Conservation (phyloP, 2,113 vertebrate genomes). For the Anhinga rufa region DNA sequence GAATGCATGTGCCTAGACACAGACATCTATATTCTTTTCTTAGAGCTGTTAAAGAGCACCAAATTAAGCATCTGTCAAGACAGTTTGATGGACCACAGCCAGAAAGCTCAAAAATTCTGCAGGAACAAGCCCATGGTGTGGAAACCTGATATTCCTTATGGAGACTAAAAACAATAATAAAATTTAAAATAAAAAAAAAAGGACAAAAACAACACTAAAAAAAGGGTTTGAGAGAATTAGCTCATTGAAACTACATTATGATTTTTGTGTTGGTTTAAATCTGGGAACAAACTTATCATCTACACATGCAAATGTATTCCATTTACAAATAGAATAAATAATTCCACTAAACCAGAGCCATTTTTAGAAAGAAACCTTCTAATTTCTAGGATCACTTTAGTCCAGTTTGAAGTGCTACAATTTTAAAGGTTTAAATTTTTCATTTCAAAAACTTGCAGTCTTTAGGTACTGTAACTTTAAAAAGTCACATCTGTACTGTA, state of each 20-base stretch:
- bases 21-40: not conserved
- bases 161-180: not conserved
- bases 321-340: not conserved
- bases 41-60: slow-evolving; percentile 8
- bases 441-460: not conserved
- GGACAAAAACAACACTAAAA: not conserved
- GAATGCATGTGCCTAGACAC: not conserved
- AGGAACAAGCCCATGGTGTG: not conserved
- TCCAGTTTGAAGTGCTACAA: not conserved
- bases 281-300: not conserved
- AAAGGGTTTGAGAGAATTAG: not conserved
- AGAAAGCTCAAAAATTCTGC: not conserved
- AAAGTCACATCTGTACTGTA: not conserved
- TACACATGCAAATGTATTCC: not conserved
- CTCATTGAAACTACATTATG: not conserved
- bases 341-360: not conserved
- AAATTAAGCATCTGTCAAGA: slow-evolving; percentile 44
- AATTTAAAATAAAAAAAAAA: not conserved
- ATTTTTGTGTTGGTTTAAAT: not conserved
- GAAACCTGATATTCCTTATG: not conserved
- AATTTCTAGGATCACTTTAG: not conserved
- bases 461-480: not conserved
- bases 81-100: not conserved
- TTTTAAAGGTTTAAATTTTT: not conserved
- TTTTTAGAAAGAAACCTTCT: not conserved